Base-by-base conservation (phyloP, 2,888 invertebrate genomes). In the Xestia ashworthii region DNA sequence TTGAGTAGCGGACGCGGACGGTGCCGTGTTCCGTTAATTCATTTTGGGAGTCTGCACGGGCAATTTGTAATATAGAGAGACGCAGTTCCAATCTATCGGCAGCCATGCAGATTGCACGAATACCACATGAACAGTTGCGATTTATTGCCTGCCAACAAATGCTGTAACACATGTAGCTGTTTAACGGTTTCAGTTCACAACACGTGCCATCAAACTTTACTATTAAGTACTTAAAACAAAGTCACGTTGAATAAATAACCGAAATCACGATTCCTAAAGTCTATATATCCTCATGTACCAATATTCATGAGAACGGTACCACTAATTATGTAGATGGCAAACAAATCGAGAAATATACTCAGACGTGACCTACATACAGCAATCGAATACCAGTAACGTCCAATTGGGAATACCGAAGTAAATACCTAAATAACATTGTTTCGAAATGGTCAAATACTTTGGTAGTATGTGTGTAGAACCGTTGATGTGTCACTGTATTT, bases 251-350 rank as follows among this genome's bases (percentile, higher is more conserved):
- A 48, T 25, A n/a, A 16, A 12, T 38, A 69, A 32, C 41, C 58
- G 14, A 58, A 71, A 65, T 19, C 41, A 53, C 25, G 22, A 55
- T 67, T 62, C 53, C 22, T 32, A 12, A 65, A 60, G 55, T 69
- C n/a, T 71, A 38, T 60, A 72, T 65, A 48, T 38, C 16, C 16
- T 72, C 70, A 67, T 69, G 22, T 48, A 78, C 46, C 38, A 83
- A 80, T 67, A 74, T 68, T 69, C 73, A 71, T 72, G 46, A 66
- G 67, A 76, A 71, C 50, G 50, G 72, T 60, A 55, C 62, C 48
- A 71, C 76, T 85, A 81, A 85, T 86, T 86, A 86, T 76, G 71
- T 66, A 82, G 74, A 86, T 76, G 75, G 79, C 53, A 74, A 79
- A 76, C 75, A 79, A 82, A 86, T 84, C 55, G 79, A 65, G 74